Base-by-base conservation (phyloP, 2,888 invertebrate species). In the Lithophane semibrunnea region DNA sequence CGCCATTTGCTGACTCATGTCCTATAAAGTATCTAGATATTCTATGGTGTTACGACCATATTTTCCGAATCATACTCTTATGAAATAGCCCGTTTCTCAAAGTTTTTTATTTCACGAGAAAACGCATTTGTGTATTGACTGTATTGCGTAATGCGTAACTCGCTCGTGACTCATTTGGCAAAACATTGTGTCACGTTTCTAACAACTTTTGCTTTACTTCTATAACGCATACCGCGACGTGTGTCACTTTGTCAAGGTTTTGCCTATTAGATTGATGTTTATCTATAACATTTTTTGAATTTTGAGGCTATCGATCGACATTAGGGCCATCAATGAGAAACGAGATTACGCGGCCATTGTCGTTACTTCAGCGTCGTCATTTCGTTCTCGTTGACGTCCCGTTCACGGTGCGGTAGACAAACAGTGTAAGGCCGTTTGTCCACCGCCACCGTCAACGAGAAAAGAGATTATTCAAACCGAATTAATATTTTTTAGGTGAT, bases 181-280 rank as follows among this genome's bases (percentile, higher is more conserved):
- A n/a, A 44, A 44, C 44, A 47, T 18, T 47, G 10, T 44, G 24
- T 65, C 65, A 65, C 44, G 24, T 47, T 65, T 65, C 44, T 47
- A 47, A 7, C 18, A 18, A 52, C 16, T 69, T 68, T 73, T 44
- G 16, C 21, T 52, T 54, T 54, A 12, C 42, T 3, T 24, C 3
- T 42, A 16, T 44, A 24, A 3, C 16, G 29, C n/a, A 21, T 21
- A 24, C 3, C 4, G 9, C 29, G 37, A 49, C n/a, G 49, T 65
- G 42, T 44, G 49, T 65, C 16, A 58, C 2, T 76, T 66, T 66
- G 21, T 49, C 10, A 58, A n/a, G 29, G 77, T 44, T 16, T 75
- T 21, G 47, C 44, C 13, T 47, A 12, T 64, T 44, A 42, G 8
- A 61, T 54, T 44, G n/a, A 29, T 18, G 5, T 44, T 21, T 29